Conservation (phyloP, 2,888 invertebrate genomes). For the Pollenia amentaria region DNA sequence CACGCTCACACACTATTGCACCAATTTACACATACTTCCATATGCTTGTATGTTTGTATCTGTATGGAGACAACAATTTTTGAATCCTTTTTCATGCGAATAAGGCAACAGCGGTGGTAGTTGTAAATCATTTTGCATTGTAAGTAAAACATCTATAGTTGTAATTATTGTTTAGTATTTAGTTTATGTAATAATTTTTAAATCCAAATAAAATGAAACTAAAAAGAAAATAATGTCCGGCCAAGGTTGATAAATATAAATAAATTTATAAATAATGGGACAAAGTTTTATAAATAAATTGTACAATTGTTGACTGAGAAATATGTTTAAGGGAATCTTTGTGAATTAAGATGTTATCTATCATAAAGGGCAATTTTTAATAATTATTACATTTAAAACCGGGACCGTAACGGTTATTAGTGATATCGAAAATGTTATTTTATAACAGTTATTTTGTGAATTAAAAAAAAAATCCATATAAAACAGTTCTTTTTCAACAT, state of each 20-base stretch:
- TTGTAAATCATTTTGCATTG: conserved; percentile 60
- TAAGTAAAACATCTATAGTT: conserved; percentile 38
- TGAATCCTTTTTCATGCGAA: background rate
- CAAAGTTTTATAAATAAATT: conserved; percentile 15
- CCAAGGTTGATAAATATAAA: conserved; percentile 2
- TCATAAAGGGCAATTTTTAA: too few relatives aligned
- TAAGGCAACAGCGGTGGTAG: background rate
- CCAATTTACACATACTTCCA: background rate
- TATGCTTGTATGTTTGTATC: background rate
- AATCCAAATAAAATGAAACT: conserved; percentile 14
- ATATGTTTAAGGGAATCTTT: background rate
- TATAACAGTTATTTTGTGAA: too few relatives aligned
- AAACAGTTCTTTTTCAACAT: too few relatives aligned
- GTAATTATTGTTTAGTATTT: conserved; percentile 32
- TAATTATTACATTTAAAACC: too few relatives aligned
- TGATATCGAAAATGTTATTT: too few relatives aligned
- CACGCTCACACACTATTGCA: conserved; percentile 11
- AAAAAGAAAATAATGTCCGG: conserved; percentile 20
- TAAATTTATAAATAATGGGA: conserved; percentile 9
- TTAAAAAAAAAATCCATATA: too few relatives aligned
- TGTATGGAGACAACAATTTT: background rate
- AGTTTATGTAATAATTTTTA: conserved; percentile 24
- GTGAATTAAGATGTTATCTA: too few relatives aligned
- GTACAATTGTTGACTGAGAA: background rate
- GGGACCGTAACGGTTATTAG: too few relatives aligned